Base-by-base conservation (phyloP, 2,888 invertebrate genomes). In the Drosophila affinis region DNA sequence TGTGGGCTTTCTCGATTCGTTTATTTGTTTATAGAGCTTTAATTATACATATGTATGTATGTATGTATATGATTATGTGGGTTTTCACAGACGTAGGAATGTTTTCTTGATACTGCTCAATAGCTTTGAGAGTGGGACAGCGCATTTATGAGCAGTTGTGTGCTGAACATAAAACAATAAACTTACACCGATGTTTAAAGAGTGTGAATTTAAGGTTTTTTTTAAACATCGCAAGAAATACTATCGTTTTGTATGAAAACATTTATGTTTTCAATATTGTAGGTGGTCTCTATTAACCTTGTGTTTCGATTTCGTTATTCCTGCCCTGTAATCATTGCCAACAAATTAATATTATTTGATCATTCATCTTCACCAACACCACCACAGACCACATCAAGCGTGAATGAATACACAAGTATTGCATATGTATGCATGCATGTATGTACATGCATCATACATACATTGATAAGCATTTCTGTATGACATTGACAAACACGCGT, bases 21-120 rank as follows among this genome's bases (percentile, higher is more conserved):
- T 57, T 49, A 53, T 70, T 47, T 17, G 49, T 39, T 53, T 54
- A 59, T 58, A 34, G 34, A 45, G 27, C n/a, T 49, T 55, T 62
- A 54, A 54, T 62, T 62, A 49, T 45, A 24, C n/a, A n/a, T 39
- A 39, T 39, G 39, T n/a, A 39, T 39, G 39, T 39, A 39, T 32
- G 32, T 32, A 32, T 32, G 9, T 29, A 27, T 29, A 29, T 29
- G 29, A 32, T 3, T 39, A 39, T 7, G 39, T 39, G n/a, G 39
- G n/a, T n/a, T 39, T 39, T 39, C 39, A 39, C 39, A 39, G 39
- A 6, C 39, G 39, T 39, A 39, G 1, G 14, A 39, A 7, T n/a
- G n/a, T 39, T n/a, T 39, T 39, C 39, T 7, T 39, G 39, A 44
- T 39, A 57, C 24, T 44, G 32, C 29, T 45, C 45, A 45, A 46